Evolutionary conservation across 2,888 invertebrate species (phyloP), one percentile per base, ranked within the genome.

Genomic region (Sylvicola cinctus): DNA sequence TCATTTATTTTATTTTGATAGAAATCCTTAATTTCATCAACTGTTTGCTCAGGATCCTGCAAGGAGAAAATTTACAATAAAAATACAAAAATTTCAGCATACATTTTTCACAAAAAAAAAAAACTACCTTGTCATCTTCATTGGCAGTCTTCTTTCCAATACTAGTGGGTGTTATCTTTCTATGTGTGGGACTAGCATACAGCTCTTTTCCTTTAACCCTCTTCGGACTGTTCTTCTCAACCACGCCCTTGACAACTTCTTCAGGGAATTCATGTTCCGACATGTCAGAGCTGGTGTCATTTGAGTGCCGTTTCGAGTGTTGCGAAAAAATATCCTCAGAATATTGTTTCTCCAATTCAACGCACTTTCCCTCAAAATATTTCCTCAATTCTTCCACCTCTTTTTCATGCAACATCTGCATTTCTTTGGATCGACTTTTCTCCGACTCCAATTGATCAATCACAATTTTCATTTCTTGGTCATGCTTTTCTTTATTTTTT

Each of bases 321-420:
- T 72, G 71, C 40, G 70, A 74, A 44, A 70, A 70, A 7, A 74
- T 58, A 45, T 74, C 74, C 44, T 74, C 74, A 0, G 73, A 72
- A 50, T 69, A 77, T 70, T 80, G 75, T 46, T 78, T 75, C 49
- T 79, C 79, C 54, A 83, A 65, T 45, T 81, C 78, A 1, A 72
- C 65, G 49, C 80, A 83, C 49, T 79, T 80, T 46, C 73, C 66
- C 47, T 83, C 83, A 48, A 80, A 83, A 47, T 81, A 83, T 8
- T 68, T 75, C 31, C 81, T 62, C 35, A 83, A 51, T 47, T 80
- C 74, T 50, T 79, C 79, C 72, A 83, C 74, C 51, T 83, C 77
- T 40, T 68, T 70, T 25, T 70, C 63, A 54, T 83, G 79, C 45
- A 71, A 70, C 4, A 55, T 48, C 35, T 70, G 69, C 17, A 78